Conservation (phyloP, 2,797 vertebrate genomes). For the Malacoraja senta region DNA sequence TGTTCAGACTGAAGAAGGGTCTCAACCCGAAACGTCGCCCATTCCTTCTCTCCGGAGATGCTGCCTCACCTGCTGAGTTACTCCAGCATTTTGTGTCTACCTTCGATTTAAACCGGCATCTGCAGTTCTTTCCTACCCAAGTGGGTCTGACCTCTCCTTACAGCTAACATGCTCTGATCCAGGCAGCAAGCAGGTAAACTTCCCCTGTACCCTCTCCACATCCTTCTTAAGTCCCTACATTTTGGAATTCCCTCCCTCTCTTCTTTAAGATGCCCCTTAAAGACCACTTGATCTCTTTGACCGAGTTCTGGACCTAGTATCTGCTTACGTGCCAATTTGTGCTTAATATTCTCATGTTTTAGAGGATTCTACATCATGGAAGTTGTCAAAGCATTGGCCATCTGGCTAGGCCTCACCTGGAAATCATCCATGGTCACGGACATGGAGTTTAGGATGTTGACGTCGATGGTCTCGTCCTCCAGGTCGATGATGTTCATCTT, state of each 20-base stretch:
- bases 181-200: no score
- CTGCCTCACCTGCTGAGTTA: no score
- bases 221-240: neutral
- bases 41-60: no score
- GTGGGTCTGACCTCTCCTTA: no score
- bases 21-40: no score
- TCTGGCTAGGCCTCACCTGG: constrained; percentile 43
- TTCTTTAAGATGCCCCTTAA: neutral
- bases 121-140: no score
- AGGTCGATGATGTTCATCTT: constrained; percentile 56
- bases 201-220: no score
- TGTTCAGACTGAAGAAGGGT: no score
- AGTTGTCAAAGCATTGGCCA: neutral
- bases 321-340: neutral
- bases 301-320: neutral
- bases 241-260: neutral
- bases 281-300: neutral
- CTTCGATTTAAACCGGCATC: neutral
- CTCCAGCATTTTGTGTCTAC: no score
- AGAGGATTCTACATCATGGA: neutral
- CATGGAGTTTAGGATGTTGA: constrained; percentile 53
- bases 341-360: neutral
- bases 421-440: constrained; percentile 57
- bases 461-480: constrained; percentile 56
- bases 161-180: no score